Evolutionary conservation across 2,888 invertebrate genomes (phyloP), one percentile per base, ranked within the genome.

Genomic region (Andricus quercusramuli): DNA sequence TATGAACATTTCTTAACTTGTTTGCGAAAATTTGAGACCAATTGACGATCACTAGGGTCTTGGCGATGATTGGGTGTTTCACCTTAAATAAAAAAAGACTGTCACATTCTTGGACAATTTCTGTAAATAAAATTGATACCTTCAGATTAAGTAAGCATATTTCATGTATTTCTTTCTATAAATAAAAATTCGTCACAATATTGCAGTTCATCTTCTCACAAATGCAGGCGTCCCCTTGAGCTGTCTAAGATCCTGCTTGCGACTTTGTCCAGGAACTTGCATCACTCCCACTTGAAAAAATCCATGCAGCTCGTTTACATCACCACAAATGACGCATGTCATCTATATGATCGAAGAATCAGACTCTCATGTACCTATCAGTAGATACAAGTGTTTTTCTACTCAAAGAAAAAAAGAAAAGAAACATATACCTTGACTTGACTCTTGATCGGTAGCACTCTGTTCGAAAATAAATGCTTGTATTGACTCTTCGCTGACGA

Each of bases 181-280:
- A 74, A 74, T 74, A 74, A 59, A 29, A 74, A 56, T 51, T n/a
- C n/a, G 11, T 59, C 74, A 59, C 51, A 74, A 37, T 37, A 74
- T n/a, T 74, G 74, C 56, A 74, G 29, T 44, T 22, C 74, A 32
- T 56, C 56, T 56, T 37, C 56, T 32, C 17, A 64, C 64, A 17
- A 74, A 56, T 32, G 74, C 64, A 64, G 32, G 20, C n/a, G 56
- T 74, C 32, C 32, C 74, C 74, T 74, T 74, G 56, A 74, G 74
- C 74, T 74, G 74, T 74, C 74, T 74, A 8, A 22, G n/a, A 68
- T 22, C 32, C 74, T 56, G 51, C 74, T 74, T 56, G 74, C 32
- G 32, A 74, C 51, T 56, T 74, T 11, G 29, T 56, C 51, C 74
- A 74, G 74, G 74, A 74, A 74, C 74, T 74, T 74, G 74, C 74